These are phyloP conservation scores for Cryptoprocta ferox DNA, from an alignment of 2,797 vertebrate species.

Conservation along the genomic window DNA sequence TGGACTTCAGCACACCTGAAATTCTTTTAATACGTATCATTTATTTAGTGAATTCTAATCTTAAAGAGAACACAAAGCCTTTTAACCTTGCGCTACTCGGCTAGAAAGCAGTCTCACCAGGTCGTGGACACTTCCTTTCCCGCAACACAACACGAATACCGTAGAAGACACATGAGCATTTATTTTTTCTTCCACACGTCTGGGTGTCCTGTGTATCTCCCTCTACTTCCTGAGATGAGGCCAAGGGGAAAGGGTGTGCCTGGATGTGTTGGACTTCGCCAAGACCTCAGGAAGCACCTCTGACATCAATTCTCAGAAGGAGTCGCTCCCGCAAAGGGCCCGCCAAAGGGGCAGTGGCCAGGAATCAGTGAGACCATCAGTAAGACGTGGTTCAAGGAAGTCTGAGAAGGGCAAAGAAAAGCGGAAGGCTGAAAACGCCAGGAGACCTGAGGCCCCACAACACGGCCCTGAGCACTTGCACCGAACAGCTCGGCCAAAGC, in stretches of 20 bases:
- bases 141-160: rapidly evolving
- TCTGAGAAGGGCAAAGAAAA: background rate
- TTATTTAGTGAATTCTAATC: background rate
- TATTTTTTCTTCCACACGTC: background rate
- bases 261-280: background rate
- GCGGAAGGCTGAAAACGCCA: background rate
- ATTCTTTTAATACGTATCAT: background rate
- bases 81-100: background rate
- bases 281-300: conserved; percentile 44
- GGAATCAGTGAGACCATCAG: background rate
- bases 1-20: background rate
- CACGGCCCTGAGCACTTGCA: rapidly evolving
- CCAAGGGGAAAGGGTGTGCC: conserved; percentile 4
- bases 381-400: background rate
- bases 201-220: background rate
- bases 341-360: rapidly evolving
- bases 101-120: background rate
- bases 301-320: conserved; percentile 58
- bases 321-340: background rate
- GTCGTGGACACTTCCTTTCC: rapidly evolving
- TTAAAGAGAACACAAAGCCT: background rate
- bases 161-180: background rate
- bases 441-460: background rate
- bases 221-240: rapidly evolving
- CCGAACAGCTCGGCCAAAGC: background rate